Percentiles rank a stretch among this genome's conserved stretches.
These are phyloP conservation scores for Samia ricini DNA, from an alignment of 1,140 invertebrate genomes.

Conservation along the genomic window DNA sequence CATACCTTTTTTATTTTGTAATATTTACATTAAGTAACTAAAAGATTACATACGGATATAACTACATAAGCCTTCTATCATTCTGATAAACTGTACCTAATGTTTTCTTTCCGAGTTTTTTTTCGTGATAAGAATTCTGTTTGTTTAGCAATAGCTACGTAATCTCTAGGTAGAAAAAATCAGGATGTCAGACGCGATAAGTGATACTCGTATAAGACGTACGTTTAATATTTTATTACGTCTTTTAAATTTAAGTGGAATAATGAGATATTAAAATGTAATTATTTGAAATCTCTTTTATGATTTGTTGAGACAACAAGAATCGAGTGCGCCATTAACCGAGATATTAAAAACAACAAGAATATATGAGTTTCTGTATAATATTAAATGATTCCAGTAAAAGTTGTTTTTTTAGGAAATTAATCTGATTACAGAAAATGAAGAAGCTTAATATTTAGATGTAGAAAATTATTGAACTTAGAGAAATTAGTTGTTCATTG, in stretches of 20 bases:
- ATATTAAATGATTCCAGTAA: no score
- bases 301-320: no score
- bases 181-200: conserved; percentile 62
- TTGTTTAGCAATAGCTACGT: conserved; percentile 49
- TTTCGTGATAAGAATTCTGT: conserved; percentile 57
- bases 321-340: no score
- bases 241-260: conserved; percentile 8
- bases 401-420: no score
- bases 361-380: no score
- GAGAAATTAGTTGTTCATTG: no score
- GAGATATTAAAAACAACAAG: no score
- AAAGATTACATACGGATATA: conserved; percentile 6
- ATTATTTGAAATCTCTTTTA: no score
- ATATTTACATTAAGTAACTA: not conserved
- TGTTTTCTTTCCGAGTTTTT: conserved; percentile 38
- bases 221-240: not conserved
- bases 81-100: conserved; percentile 43
- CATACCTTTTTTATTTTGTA: not conserved
- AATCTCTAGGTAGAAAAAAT: conserved; percentile 50
- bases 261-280: conserved; percentile 9
- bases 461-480: no score
- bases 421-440: no score
- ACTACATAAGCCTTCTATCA: conserved; percentile 30
- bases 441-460: no score
- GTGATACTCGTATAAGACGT: conserved; percentile 38